Evolutionary conservation across 2,888 invertebrate species (phyloP).

Genomic region (Eulithis prunata): DNA sequence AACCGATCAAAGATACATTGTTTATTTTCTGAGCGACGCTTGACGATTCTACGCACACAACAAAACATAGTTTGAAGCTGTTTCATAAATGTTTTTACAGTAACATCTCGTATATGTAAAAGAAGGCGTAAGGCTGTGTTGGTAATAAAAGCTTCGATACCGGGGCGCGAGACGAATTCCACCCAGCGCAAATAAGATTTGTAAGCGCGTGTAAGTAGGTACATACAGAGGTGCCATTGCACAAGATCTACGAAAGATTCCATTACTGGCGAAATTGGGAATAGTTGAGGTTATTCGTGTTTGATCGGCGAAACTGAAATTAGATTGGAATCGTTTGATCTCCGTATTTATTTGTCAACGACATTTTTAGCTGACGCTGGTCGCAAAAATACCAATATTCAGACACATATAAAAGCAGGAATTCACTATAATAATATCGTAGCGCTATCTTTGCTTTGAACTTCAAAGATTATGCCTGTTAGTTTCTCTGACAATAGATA

Average conservation of each 20-base stretch:
- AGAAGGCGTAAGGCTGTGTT: constrained; percentile 34
- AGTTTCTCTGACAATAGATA: no score
- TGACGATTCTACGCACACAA: constrained; percentile 3
- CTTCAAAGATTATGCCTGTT: no score
- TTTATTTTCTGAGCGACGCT: constrained; percentile 8
- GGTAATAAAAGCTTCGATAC: constrained; percentile 69
- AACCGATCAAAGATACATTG: not conserved
- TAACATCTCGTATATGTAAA: constrained; percentile 28
- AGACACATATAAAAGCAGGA: no score
- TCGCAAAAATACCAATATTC: no score
- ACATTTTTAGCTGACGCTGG: constrained; percentile 1
- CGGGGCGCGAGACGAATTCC: constrained; percentile 61
- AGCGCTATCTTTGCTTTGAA: no score
- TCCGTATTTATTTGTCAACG: constrained; percentile 17
- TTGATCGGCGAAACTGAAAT: constrained; percentile 15
- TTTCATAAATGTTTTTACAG: constrained; percentile 27
- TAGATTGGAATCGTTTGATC: constrained; percentile 21
- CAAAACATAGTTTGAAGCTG: constrained; percentile 24
- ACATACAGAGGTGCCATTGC: constrained; percentile 33
- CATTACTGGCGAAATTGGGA: constrained; percentile 28
- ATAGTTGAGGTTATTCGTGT: constrained; percentile 14
- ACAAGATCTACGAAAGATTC: constrained; percentile 51
- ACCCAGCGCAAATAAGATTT: constrained; percentile 72
- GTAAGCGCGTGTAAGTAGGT: constrained; percentile 56
- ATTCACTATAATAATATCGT: no score